Conservation (phyloP, 2,888 invertebrate species). For the Ctena decussata region DNA sequence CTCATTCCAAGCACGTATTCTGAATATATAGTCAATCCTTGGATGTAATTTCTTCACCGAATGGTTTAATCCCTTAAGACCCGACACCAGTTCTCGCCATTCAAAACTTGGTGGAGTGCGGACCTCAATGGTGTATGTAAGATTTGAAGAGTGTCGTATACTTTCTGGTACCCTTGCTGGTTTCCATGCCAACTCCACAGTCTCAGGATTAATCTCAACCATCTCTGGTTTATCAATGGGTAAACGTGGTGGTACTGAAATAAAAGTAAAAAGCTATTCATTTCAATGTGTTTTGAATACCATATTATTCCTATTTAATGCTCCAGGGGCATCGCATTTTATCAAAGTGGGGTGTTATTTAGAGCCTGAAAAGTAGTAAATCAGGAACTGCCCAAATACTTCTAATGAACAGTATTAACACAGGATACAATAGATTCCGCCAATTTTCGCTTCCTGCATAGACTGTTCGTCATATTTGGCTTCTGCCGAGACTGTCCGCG, state of each 20-base stretch:
- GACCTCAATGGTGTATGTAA: constrained; percentile 81
- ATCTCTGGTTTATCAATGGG: constrained; percentile 84
- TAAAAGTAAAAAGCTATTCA: background rate
- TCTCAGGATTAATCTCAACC: constrained; percentile 72
- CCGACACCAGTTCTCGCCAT: constrained; percentile 81
- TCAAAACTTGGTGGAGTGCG: constrained; percentile 90
- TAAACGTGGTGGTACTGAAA: constrained; percentile 83
- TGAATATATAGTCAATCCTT: constrained; percentile 97
- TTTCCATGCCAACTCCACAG: constrained; percentile 80
- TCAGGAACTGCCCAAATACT: too few relatives aligned
- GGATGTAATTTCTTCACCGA: constrained; percentile 90
- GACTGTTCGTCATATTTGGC: too few relatives aligned
- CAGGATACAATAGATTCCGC: too few relatives aligned
- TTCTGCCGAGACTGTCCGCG: too few relatives aligned
- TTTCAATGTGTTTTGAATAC: too few relatives aligned
- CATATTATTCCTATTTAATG: too few relatives aligned
- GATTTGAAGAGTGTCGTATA: constrained; percentile 72
- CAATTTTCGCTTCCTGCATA: too few relatives aligned
- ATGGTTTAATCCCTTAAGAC: constrained; percentile 67
- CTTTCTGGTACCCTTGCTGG: constrained; percentile 77
- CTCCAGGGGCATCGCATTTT: too few relatives aligned
- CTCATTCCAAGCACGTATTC: constrained; percentile 98
- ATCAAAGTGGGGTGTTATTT: too few relatives aligned
- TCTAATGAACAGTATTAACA: too few relatives aligned
- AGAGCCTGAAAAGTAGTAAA: too few relatives aligned